These are phyloP conservation scores for Rhynchomys soricoides DNA, from an alignment of 2,113 vertebrate species.

Conservation along the genomic window DNA sequence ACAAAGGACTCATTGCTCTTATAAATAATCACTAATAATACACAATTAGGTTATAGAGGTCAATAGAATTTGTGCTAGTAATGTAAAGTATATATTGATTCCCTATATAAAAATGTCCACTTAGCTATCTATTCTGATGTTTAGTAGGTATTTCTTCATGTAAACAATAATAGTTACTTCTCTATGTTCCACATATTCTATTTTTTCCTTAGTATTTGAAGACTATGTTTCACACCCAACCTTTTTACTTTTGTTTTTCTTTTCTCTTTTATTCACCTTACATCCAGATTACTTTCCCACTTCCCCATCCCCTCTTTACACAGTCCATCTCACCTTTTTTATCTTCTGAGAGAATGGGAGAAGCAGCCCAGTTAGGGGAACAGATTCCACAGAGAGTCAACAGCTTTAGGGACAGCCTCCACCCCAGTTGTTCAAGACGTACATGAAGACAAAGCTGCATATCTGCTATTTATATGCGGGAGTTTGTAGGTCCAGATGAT, in stretches of 20 bases:
- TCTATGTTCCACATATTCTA: neutral
- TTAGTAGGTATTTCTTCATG: neutral
- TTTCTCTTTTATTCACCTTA: too few species aligned
- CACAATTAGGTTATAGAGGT: neutral
- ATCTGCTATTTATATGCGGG: too few species aligned
- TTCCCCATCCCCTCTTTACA: too few species aligned
- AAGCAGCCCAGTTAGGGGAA: too few species aligned
- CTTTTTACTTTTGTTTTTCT: neutral
- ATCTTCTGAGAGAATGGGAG: too few species aligned
- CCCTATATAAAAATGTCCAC: neutral
- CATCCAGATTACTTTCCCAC: too few species aligned
- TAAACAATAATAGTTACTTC: neutral
- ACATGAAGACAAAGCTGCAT: too few species aligned
- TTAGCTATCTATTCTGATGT: neutral
- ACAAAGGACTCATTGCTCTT: neutral
- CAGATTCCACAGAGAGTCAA: too few species aligned
- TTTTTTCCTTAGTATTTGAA: neutral
- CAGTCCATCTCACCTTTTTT: too few species aligned
- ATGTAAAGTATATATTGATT: neutral
- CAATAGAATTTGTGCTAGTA: neutral
- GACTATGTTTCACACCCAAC: neutral
- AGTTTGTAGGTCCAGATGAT: too few species aligned
- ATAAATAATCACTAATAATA: neutral
- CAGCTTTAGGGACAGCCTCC: too few species aligned
- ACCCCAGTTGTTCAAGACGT: too few species aligned